Conservation (phyloP, 2,888 invertebrate genomes). For the Drosophila kambysellisi region DNA sequence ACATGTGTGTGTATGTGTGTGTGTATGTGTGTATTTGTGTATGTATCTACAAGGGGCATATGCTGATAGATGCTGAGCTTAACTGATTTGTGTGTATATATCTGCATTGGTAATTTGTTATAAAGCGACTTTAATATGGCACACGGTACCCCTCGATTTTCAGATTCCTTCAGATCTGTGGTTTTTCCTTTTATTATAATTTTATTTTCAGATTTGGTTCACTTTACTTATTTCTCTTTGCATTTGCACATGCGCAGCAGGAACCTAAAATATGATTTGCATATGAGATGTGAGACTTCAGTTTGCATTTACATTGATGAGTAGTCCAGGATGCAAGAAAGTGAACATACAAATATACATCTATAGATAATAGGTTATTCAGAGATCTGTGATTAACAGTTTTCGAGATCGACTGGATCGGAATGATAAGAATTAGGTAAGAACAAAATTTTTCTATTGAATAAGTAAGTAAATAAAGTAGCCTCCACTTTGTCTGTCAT, state of each 20-base stretch:
- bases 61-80: constrained; percentile 69
- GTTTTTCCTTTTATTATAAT: constrained; percentile 6
- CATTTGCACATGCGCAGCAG: constrained; percentile 60
- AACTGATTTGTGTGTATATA: constrained; percentile 62
- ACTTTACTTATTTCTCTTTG: constrained; percentile 11
- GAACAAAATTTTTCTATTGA: not conserved
- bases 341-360: not conserved
- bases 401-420: no score
- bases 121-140: constrained; percentile 69
- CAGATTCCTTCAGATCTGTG: not conserved
- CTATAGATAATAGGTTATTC: not conserved
- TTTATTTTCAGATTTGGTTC: constrained; percentile 1
- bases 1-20: constrained; percentile 3
- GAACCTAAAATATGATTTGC: constrained; percentile 43
- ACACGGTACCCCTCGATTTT: constrained; percentile 46
- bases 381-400: no score
- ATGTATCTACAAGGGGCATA: constrained; percentile 22
- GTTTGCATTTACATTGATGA: constrained; percentile 67
- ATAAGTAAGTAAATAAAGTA: not conserved
- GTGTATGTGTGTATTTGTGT: not conserved
- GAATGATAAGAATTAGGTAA: not conserved
- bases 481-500: not conserved
- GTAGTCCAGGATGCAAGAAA: constrained; percentile 19
- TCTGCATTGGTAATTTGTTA: constrained; percentile 79
- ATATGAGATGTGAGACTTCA: constrained; percentile 33